A percentile compares a stretch with the other conserved stretches of the same genome.
Conservation (phyloP, 2,113 vertebrate genomes). For the Aramus guarauna region DNA sequence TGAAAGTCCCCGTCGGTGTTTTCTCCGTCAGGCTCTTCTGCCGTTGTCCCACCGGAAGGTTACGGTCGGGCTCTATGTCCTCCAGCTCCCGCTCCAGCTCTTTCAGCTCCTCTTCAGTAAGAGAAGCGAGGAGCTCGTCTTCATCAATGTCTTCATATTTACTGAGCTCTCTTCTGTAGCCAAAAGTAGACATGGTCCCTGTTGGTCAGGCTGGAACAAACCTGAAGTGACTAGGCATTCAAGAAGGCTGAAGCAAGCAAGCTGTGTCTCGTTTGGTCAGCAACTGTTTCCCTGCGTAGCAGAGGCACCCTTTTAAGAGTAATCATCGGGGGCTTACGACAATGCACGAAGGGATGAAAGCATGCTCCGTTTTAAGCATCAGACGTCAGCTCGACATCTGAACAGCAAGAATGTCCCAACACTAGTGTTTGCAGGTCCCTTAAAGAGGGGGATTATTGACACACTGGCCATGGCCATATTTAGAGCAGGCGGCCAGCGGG, state of each 20-base stretch:
- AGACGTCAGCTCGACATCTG: constrained; percentile 86
- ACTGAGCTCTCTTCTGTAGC: constrained; percentile 93
- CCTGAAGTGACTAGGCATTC: constrained; percentile 62
- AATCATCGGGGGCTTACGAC: constrained; percentile 75
- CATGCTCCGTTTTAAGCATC: constrained; percentile 90
- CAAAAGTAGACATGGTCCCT: constrained; percentile 90
- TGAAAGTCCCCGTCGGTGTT: constrained; percentile 92
- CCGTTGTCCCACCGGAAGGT: constrained; percentile 89
- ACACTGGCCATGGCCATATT: constrained; percentile 81
- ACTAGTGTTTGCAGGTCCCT: constrained; percentile 74
- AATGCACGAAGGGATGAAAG: constrained; percentile 86
- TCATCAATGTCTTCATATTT: constrained; percentile 99
- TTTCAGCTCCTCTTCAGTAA: constrained; percentile 90
- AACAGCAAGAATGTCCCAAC: constrained; percentile 92
- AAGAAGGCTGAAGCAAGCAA: constrained; percentile 35
- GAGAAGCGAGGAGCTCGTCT: constrained; percentile 92
- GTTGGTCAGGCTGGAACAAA: constrained; percentile 53
- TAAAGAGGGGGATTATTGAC: constrained; percentile 78
- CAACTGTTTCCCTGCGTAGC: constrained; percentile 79
- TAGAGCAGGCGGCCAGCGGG: constrained; percentile 73
- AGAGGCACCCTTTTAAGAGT: constrained; percentile 85
- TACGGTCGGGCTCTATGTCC: constrained; percentile 90
- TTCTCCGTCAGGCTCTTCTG: constrained; percentile 95
- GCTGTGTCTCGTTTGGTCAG: constrained; percentile 49
- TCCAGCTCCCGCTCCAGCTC: constrained; percentile 92